A percentile compares a stretch with the other conserved stretches of the same genome.
phyloP scores from a whole-genome alignment of 2,113 vertebrate species.

The Pagrus major region DNA sequence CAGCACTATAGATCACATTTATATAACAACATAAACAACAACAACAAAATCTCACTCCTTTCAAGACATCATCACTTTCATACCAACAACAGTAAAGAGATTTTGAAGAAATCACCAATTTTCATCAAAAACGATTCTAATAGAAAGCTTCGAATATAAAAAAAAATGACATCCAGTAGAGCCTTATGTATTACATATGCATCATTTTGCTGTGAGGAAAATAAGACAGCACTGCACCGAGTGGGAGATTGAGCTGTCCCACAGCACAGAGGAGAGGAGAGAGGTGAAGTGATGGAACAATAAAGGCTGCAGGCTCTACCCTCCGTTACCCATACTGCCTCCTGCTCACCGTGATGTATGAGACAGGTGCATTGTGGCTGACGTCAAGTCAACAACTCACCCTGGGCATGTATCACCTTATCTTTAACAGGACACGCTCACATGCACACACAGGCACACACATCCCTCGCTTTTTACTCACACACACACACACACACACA shows the following conservation, averaged over 20 bases:
- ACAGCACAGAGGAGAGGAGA: slow-evolving; percentile 1
- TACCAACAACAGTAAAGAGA: too few species aligned
- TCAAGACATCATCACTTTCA: too few species aligned
- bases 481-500: slow-evolving; percentile 9
- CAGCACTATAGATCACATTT: too few species aligned
- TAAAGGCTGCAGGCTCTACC: slow-evolving; percentile 50
- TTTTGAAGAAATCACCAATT: too few species aligned
- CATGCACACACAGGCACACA: slow-evolving; percentile 27
- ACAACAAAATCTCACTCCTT: too few species aligned
- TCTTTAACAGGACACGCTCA: slow-evolving; percentile 54
- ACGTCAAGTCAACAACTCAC: slow-evolving; percentile 59
- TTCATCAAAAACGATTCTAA: too few species aligned
- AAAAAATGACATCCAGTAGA: too few species aligned
- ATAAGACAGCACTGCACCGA: slow-evolving; percentile 12
- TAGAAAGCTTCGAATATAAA: too few species aligned
- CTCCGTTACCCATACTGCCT: slow-evolving; percentile 10
- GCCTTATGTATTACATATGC: background rate
- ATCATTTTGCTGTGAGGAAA: slow-evolving; percentile 4
- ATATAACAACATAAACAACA: too few species aligned
- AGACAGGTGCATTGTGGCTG: slow-evolving; percentile 66
- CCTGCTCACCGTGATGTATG: slow-evolving; percentile 60
- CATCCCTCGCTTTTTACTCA: slow-evolving; percentile 15
- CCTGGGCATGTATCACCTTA: slow-evolving; percentile 65
- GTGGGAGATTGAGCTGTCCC: slow-evolving; percentile 41
- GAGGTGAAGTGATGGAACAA: slow-evolving; percentile 62